phyloP scores from a whole-genome alignment of 2,888 invertebrate species.

The Lasiommata megera region DNA sequence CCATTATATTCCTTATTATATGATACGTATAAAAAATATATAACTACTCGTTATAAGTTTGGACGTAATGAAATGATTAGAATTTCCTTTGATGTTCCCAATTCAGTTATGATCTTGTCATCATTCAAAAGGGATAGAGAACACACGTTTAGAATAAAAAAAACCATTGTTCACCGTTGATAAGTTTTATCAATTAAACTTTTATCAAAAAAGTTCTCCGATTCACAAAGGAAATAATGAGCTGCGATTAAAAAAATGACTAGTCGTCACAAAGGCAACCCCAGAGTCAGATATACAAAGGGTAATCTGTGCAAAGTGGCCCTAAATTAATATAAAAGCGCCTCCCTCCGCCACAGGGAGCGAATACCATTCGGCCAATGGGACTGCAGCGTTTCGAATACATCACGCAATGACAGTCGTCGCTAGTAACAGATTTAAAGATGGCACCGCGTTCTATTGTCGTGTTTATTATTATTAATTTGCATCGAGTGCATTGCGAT shows the following conservation, averaged over 20 bases:
- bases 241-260: constrained; percentile 66
- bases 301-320: constrained; percentile 77
- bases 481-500: too few species aligned
- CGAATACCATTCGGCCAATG: constrained; percentile 50
- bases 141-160: not conserved
- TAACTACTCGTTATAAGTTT: too few species aligned
- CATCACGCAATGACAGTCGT: constrained; percentile 54
- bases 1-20: too few species aligned
- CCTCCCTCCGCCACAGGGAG: constrained; percentile 48
- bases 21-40: too few species aligned
- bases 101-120: too few species aligned
- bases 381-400: constrained; percentile 38
- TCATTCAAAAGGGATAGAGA: not conserved
- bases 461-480: constrained; percentile 36
- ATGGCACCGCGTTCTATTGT: constrained; percentile 58
- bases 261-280: constrained; percentile 71
- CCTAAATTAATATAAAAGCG: constrained; percentile 58
- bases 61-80: too few species aligned
- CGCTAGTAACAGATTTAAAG: constrained; percentile 54
- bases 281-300: constrained; percentile 73
- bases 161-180: constrained; percentile 10
- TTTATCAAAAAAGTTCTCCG: constrained; percentile 30
- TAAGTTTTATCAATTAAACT: constrained; percentile 31
- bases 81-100: not conserved
- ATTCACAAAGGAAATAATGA: constrained; percentile 47